Conservation (phyloP, 2,113 vertebrate genomes). For the Triplophysa rosa region DNA sequence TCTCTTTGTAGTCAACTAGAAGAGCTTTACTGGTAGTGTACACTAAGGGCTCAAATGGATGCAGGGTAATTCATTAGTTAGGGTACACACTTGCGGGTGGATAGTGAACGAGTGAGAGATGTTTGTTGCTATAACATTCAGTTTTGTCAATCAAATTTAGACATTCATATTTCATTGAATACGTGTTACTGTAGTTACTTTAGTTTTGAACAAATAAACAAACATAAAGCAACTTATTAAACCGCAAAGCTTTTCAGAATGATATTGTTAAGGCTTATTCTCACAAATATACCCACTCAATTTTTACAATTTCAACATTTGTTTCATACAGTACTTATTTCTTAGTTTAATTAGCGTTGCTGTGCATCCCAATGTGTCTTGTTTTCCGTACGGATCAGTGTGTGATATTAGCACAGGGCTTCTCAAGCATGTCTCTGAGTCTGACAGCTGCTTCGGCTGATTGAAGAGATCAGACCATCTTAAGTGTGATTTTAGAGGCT, state of each 20-base stretch:
- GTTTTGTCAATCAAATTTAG: neutral
- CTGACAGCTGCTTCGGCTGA: constrained; percentile 64
- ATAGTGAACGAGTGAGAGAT: neutral
- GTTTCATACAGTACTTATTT: neutral
- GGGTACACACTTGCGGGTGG: constrained; percentile 23
- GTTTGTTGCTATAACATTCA: neutral
- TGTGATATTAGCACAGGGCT: constrained; percentile 3
- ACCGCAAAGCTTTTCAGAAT: too few species aligned
- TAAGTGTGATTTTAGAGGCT: neutral
- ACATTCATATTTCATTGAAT: neutral
- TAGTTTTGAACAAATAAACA: too few species aligned
- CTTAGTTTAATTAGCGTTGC: neutral
- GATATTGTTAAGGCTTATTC: too few species aligned
- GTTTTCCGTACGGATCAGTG: neutral
- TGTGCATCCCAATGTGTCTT: neutral
- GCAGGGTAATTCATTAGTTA: constrained; percentile 27
- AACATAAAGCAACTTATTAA: too few species aligned
- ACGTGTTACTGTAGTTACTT: too few species aligned
- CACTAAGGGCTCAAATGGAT: constrained; percentile 20
- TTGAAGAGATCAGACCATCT: constrained; percentile 81
- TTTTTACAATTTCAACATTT: neutral
- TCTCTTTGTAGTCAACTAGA: constrained; percentile 35
- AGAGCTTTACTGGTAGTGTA: constrained; percentile 26
- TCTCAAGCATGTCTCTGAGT: neutral
- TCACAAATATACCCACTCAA: too few species aligned